Base-by-base conservation (phyloP, 2,888 invertebrate species). In the Unio pictorum region DNA sequence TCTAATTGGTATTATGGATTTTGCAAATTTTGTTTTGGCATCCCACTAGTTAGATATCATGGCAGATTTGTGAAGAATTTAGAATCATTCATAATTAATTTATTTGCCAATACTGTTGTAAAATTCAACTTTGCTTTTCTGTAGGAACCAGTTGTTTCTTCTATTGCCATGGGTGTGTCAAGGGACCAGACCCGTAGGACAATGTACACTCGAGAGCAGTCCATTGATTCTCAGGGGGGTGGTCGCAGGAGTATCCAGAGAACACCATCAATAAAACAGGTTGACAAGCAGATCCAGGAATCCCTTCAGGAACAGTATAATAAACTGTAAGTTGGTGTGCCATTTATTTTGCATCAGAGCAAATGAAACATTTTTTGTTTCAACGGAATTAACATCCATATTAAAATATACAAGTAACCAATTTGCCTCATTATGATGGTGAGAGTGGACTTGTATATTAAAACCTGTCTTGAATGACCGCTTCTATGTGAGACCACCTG, bases 61-160 rank as follows among this genome's bases (percentile, higher is more conserved):
- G 58, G 18, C 26, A 58, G 58, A 58, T 58, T 58, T 58, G 3
- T 15, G 23, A 26, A 17, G 26, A n/a, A 30, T 66, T 28, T 57
- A 66, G 30, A 34, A 66, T 59, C 30, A 66, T 28, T 45, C 58
- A 58, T 34, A 55, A 55, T 15, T 18, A 7, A 34, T 17, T 34
- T 34, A 20, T 11, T 20, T 2, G 28, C 20, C 20, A 28, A 57
- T 65, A 18, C 7, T 28, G 18, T 34, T 18, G 18, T 11, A 3
- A 55, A 20, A 45, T 45, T 45, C 15, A 45, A 45, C 11, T 45
- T 45, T 15, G 45, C 23, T 55, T 18, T 59, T 23, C 59, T 59
- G 26, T 72, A 86, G 85, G 86, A 84, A 30, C 82, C 84, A 18
- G 72, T 76, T 0, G 84, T 86, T 8, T 86, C 85, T 11, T 84